Percentiles rank a stretch among this genome's conserved stretches.
Conservation (phyloP, 2,113 vertebrate genomes). For the Recurvirostra avosetta region DNA sequence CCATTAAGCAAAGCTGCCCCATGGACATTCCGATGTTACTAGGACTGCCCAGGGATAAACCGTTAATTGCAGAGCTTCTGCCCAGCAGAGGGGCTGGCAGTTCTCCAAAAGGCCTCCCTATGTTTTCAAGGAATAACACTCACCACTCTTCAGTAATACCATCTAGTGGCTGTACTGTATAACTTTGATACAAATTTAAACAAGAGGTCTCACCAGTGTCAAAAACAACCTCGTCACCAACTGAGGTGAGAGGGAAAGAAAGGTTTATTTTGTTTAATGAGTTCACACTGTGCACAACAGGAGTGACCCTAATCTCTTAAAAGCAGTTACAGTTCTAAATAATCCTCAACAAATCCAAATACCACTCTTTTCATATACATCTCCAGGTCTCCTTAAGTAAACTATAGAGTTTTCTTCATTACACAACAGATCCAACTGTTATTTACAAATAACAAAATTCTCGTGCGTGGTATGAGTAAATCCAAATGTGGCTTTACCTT, state of each 20-base stretch:
- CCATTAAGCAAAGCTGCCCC: constrained; percentile 14
- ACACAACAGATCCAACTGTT: neutral
- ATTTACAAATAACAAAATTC: neutral
- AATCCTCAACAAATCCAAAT: constrained; percentile 51
- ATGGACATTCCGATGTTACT: neutral
- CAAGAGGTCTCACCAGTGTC: neutral
- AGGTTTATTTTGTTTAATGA: constrained; percentile 24
- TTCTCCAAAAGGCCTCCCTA: neutral
- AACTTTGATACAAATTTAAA: neutral
- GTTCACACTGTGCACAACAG: neutral
- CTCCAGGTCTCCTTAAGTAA: neutral
- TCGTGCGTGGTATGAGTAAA: neutral
- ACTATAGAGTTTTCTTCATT: neutral
- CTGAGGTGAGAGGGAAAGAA: neutral
- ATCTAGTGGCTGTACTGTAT: neutral
- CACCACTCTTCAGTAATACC: constrained; percentile 27
- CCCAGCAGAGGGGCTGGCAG: constrained; percentile 4
- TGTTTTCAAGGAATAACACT: constrained; percentile 20
- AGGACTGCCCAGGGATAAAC: neutral
- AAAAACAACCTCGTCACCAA: neutral
- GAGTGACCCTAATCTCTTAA: constrained; percentile 51
- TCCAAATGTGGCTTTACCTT: neutral
- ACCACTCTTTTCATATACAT: neutral
- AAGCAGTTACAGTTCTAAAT: constrained; percentile 55
- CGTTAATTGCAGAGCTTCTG: neutral